Percentiles rank a stretch among this genome's conserved stretches.
Conservation (phyloP, 2,113 vertebrate species). For the Labeo rohita region DNA sequence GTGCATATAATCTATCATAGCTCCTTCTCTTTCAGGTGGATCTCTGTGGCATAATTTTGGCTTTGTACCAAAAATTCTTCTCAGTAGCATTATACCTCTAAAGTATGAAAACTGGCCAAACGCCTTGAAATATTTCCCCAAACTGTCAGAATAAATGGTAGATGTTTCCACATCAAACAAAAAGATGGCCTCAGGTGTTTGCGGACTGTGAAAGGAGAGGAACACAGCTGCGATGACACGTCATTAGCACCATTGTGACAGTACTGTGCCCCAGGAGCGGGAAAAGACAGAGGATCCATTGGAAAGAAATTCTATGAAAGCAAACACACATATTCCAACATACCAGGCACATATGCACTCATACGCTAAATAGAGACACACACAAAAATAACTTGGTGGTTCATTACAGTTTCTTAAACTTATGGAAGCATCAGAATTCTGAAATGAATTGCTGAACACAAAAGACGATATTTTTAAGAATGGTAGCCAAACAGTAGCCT, state of each 20-base stretch:
- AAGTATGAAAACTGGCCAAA: constrained; percentile 26
- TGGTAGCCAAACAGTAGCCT: background rate
- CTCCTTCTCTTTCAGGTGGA: constrained; percentile 46
- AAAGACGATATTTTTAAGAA: background rate
- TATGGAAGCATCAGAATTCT: background rate
- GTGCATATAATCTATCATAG: constrained; percentile 26
- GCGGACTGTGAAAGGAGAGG: constrained; percentile 65
- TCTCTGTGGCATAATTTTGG: constrained; percentile 43
- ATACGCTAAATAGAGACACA: background rate
- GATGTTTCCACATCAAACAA: constrained; percentile 72
- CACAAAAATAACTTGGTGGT: background rate
- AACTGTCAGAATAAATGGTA: constrained; percentile 67
- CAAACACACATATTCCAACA: constrained; percentile 49
- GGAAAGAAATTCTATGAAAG: constrained; percentile 43
- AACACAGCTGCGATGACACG: constrained; percentile 54
- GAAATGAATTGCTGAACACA: background rate
- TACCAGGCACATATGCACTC: constrained; percentile 40
- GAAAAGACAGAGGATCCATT: constrained; percentile 56
- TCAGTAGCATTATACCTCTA: constrained; percentile 33
- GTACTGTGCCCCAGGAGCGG: constrained; percentile 54
- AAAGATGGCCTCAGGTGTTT: constrained; percentile 60
- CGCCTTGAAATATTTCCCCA: constrained; percentile 56
- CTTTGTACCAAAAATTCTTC: constrained; percentile 27
- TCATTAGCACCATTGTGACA: constrained; percentile 72
- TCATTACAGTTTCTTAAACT: background rate